Evolutionary conservation across 2,113 vertebrate genomes (phyloP), one percentile per base, ranked within the genome.

Genomic region (Equus przewalskii): DNA sequence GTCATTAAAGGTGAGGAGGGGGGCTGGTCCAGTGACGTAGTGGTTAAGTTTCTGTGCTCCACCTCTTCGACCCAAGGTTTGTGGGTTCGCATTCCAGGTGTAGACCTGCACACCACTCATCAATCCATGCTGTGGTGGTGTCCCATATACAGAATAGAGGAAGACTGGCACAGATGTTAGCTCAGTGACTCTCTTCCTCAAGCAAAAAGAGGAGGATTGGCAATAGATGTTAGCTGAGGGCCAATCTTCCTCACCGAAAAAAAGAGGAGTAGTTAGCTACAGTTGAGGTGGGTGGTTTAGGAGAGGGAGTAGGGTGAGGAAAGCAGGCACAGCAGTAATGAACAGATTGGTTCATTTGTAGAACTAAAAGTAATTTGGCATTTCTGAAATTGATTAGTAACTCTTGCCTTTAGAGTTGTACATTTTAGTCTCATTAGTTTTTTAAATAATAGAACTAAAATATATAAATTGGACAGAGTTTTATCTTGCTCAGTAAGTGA

Each of bases 401-500:
- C 56, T 46, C 64, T 86, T 83, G 16, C n/a, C 6, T 81, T 64
- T 18, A 58, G n/a, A 93, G 44, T 82, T 97, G 6, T 33, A 4
- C 4, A 7, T 84, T 83, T 83, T 84, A 73, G 76, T 85, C 44
- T 26, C 21, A 92, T 28, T 82, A 70, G 14, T 26, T 83, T 89
- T 93, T 78, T 73, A 69, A 87, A 41, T 93, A 33, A 82, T 67
- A 56, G 28, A 92, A 36, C n/a, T 56, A 83, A 88, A 84, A 75
- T 78, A 19, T 85, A 9, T 94, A 49, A 65, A 51, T 94, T 80
- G 36, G 21, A 15, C 22, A 78, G 69, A 82, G 56, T 95, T 91
- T 96, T 89, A 62, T 49, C 65, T 95, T 89, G 44, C 26, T 89
- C 19, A 70, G 4, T 80, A 85, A 95, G n/a, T 75, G 56, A 73